These are phyloP conservation scores for Cantharis lateralis DNA, from an alignment of 2,888 invertebrate genomes.

Conservation along the genomic window DNA sequence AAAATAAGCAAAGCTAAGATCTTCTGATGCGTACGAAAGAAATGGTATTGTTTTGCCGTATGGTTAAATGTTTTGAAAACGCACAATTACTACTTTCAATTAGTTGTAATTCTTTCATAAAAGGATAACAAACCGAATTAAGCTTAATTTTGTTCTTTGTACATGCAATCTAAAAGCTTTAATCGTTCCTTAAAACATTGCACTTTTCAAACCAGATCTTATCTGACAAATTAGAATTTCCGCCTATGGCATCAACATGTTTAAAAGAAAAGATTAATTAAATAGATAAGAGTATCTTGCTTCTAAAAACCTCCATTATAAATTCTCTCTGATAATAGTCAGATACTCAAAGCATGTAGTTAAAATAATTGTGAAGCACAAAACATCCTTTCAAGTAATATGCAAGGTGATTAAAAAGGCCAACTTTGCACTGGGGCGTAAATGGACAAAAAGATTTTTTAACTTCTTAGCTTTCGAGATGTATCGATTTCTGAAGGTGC, in stretches of 20 bases:
- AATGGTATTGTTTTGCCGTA: neutral
- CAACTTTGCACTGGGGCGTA: neutral
- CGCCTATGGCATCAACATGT: conserved; percentile 4
- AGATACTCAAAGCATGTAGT: neutral
- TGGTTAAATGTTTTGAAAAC: neutral
- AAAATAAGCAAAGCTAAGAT: conserved; percentile 2
- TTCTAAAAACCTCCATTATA: neutral
- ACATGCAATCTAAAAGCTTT: neutral
- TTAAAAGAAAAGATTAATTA: conserved; percentile 4
- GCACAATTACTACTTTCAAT: neutral
- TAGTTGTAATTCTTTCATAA: neutral
- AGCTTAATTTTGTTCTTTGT: neutral
- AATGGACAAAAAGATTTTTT: neutral
- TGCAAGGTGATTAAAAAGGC: neutral
- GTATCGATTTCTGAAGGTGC: neutral
- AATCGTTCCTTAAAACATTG: conserved; percentile 23
- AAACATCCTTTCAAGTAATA: neutral
- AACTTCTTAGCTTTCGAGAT: neutral
- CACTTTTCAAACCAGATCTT: neutral
- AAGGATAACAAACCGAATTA: neutral
- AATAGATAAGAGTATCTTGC: neutral
- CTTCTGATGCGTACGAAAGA: neutral
- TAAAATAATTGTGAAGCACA: neutral
- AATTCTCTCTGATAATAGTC: neutral
- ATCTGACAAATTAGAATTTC: conserved; percentile 3